These are phyloP conservation scores for Mico argentatus DNA, from an alignment of 2,797 vertebrate species.

Conservation along the genomic window DNA sequence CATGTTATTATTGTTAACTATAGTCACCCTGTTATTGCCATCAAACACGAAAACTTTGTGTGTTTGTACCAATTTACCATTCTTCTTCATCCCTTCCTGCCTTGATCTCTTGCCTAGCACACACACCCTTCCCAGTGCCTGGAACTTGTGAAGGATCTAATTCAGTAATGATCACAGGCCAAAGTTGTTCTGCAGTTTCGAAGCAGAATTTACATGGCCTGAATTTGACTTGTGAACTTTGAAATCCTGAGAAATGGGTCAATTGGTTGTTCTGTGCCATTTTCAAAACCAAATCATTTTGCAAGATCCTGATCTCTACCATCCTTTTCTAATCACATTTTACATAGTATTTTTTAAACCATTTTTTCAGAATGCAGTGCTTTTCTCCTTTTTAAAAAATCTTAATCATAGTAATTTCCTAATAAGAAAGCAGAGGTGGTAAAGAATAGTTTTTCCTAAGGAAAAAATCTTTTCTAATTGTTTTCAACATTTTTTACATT, in stretches of 20 bases:
- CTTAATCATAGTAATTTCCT: constrained; percentile 17
- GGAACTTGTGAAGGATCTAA: not conserved
- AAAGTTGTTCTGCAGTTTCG: not conserved
- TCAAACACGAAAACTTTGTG: not conserved
- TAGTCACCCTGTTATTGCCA: not conserved
- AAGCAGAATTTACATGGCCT: not conserved
- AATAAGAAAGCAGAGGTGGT: not conserved
- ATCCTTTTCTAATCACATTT: not conserved
- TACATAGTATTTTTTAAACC: not conserved
- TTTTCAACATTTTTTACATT: not conserved
- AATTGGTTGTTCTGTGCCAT: not conserved
- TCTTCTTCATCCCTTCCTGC: not conserved
- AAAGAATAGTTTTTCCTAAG: not conserved
- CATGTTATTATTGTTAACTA: not conserved
- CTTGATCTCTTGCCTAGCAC: not conserved
- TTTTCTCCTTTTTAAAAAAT: not conserved
- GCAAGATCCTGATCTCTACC: not conserved
- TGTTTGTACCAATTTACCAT: not conserved
- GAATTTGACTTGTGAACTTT: not conserved
- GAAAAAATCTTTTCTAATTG: not conserved
- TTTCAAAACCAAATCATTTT: not conserved
- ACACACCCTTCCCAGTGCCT: not conserved
- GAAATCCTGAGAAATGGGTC: constrained; percentile 6
- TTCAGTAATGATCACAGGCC: not conserved
- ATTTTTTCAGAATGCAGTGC: not conserved